Evolutionary conservation across 2,113 vertebrate species (phyloP).

Genomic region (Microtus oregoni): DNA sequence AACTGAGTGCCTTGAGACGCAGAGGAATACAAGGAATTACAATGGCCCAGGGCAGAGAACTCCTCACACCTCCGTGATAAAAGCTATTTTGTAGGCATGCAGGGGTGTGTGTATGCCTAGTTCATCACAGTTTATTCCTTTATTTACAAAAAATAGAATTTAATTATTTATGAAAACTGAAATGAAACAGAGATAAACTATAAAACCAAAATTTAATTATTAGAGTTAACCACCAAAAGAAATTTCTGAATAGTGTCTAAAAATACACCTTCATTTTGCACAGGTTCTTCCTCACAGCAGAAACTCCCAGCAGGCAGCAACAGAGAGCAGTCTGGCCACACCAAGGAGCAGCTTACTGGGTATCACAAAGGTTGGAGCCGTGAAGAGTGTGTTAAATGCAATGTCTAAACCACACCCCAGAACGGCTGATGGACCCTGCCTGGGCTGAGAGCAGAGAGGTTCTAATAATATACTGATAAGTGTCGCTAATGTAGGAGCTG

Average conservation of each 20-base stretch:
- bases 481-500: background rate
- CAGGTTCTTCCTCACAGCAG: background rate
- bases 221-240: background rate
- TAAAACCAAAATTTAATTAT: slow-evolving; percentile 27
- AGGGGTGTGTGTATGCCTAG: no score
- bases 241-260: background rate
- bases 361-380: background rate
- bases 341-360: background rate
- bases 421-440: background rate
- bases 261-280: background rate
- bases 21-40: background rate
- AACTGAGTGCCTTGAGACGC: background rate
- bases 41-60: background rate
- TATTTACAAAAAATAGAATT: background rate
- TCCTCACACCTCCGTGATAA: background rate
- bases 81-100: background rate
- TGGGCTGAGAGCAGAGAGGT: background rate
- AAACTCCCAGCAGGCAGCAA: background rate
- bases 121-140: background rate
- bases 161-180: background rate
- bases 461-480: background rate
- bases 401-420: background rate
- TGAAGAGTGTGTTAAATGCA: background rate
- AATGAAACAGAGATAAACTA: background rate
- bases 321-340: no score